Evolutionary conservation across 2,888 invertebrate genomes (phyloP).

Genomic region (Xanthia togata): DNA sequence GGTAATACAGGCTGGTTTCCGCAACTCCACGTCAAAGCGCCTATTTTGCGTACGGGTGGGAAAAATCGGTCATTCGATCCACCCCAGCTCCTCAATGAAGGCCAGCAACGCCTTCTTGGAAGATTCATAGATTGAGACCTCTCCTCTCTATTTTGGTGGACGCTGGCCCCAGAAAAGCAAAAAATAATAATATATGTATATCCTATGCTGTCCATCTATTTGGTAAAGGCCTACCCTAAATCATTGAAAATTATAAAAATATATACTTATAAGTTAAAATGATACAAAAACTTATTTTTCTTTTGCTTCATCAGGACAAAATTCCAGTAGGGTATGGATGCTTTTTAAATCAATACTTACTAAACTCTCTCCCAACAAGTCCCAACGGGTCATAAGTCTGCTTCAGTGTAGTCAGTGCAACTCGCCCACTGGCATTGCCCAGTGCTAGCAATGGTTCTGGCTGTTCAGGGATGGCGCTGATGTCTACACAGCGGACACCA

Average conservation of each 20-base stretch:
- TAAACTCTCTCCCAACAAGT: slow-evolving; percentile 94
- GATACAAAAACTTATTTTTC: background rate
- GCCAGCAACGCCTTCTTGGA: no score
- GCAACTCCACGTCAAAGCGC: no score
- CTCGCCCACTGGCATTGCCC: slow-evolving; percentile 97
- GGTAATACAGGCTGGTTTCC: no score
- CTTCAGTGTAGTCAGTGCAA: slow-evolving; percentile 94
- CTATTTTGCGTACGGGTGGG: no score
- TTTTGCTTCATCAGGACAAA: background rate
- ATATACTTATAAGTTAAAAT: background rate
- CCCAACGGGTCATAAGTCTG: slow-evolving; percentile 92
- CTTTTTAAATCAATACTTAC: slow-evolving; percentile 80
- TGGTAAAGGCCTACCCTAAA: background rate
- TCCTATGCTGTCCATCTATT: background rate
- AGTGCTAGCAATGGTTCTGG: slow-evolving; percentile 95
- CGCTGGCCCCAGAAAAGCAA: no score
- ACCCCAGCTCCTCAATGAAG: no score
- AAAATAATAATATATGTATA: no score
- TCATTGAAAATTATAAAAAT: background rate
- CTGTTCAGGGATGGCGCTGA: slow-evolving; percentile 94
- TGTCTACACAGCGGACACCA: slow-evolving; percentile 96
- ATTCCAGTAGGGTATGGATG: background rate
- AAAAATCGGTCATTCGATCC: no score
- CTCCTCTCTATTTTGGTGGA: background rate
- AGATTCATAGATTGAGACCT: no score